These are phyloP conservation scores for Labeo calbasu DNA, from an alignment of 2,797 vertebrate species.

Conservation along the genomic window DNA sequence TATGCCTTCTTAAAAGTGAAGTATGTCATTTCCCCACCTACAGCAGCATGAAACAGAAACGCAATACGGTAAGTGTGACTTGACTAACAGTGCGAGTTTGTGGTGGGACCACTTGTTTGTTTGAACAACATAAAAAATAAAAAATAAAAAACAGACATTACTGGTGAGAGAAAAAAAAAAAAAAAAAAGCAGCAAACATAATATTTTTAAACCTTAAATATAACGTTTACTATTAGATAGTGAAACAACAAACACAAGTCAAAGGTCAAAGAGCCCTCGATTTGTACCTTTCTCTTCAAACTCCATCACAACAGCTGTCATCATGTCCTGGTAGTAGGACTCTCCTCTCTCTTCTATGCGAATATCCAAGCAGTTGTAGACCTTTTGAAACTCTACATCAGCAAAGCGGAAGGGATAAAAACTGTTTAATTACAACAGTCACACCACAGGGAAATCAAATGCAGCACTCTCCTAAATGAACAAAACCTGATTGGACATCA, in stretches of 20 bases:
- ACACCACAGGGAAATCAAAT: slow-evolving; percentile 48
- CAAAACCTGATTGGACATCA: slow-evolving; percentile 28
- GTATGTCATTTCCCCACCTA: neutral
- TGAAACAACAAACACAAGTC: neutral
- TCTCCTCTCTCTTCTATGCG: slow-evolving; percentile 88
- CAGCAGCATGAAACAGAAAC: neutral
- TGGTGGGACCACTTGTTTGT: neutral
- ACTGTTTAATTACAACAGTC: slow-evolving; percentile 49
- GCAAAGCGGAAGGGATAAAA: slow-evolving; percentile 16
- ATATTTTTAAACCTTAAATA: neutral
- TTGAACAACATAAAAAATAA: neutral
- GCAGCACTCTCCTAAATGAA: slow-evolving; percentile 7
- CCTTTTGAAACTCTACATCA: slow-evolving; percentile 89
- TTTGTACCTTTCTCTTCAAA: slow-evolving; percentile 88
- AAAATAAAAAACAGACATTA: neutral
- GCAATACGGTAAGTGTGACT: neutral
- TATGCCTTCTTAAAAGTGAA: neutral
- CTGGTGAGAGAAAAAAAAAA: neutral
- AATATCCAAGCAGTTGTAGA: slow-evolving; percentile 89
- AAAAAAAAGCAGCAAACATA: neutral
- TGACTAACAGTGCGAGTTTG: neutral
- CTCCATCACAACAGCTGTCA: slow-evolving; percentile 87
- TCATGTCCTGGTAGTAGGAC: slow-evolving; percentile 91
- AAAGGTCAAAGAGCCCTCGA: neutral
- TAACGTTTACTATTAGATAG: neutral